Conservation (phyloP, 2,113 vertebrate genomes). For the Tyto alba region DNA sequence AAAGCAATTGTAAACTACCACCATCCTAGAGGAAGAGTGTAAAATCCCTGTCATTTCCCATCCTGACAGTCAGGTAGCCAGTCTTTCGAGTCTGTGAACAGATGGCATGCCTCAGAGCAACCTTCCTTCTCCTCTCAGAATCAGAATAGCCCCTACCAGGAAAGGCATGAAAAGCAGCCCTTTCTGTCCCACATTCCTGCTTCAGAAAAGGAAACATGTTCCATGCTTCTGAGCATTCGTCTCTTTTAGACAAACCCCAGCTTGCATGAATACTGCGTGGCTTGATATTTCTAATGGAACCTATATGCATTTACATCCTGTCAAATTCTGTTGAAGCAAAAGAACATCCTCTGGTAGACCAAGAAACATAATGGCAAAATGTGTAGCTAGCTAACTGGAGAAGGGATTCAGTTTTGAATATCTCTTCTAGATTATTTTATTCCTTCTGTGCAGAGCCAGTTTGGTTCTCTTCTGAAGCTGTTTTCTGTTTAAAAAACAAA, state of each 20-base stretch:
- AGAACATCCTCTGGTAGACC: neutral
- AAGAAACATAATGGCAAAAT: neutral
- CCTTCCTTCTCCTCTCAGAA: neutral
- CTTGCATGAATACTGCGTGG: neutral
- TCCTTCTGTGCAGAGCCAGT: neutral
- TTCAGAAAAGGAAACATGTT: neutral
- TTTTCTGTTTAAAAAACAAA: neutral
- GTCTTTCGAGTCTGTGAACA: neutral
- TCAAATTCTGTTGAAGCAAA: neutral
- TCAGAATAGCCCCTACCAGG: neutral
- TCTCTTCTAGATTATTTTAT: neutral
- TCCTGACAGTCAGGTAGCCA: neutral
- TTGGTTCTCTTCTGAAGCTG: neutral
- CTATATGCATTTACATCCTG: neutral
- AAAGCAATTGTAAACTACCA: neutral
- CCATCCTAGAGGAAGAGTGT: neutral
- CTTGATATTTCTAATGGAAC: neutral
- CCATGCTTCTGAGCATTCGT: neutral
- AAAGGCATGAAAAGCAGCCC: neutral
- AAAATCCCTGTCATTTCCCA: neutral
- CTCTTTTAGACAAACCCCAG: neutral
- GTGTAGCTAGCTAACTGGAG: neutral
- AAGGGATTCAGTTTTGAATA: neutral
- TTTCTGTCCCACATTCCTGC: neutral
- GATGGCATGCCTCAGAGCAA: neutral